Conservation (phyloP, 1,140 invertebrate species). For the Antheraea mylitta region DNA sequence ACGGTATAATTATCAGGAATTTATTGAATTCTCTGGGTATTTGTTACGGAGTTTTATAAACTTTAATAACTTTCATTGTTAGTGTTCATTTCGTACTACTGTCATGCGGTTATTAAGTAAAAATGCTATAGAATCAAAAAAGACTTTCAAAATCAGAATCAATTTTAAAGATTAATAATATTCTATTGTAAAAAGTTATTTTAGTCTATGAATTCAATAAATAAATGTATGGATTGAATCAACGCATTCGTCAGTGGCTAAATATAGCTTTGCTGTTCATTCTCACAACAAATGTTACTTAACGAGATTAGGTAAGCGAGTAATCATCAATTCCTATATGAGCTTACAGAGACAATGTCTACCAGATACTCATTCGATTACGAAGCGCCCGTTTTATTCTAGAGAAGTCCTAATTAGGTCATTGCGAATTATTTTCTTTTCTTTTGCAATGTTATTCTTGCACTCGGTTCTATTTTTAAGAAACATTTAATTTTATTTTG, state of each 20-base stretch:
- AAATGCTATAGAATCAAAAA: background rate
- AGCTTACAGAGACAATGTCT: slow-evolving; percentile 16
- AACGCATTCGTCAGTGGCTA: background rate
- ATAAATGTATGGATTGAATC: background rate
- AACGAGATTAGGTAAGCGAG: slow-evolving; percentile 5
- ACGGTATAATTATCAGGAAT: too few relatives aligned
- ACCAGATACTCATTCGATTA: slow-evolving; percentile 26
- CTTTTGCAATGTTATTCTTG: background rate
- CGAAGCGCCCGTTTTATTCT: slow-evolving; percentile 16
- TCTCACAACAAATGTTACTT: slow-evolving; percentile 1
- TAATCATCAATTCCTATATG: slow-evolving; percentile 6
- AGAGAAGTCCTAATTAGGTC: slow-evolving; percentile 29
- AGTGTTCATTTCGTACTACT: too few relatives aligned
- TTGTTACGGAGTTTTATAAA: too few relatives aligned
- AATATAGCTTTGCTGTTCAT: background rate
- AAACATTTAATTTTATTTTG: background rate
- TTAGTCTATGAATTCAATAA: too few relatives aligned
- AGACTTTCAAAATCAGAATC: too few relatives aligned
- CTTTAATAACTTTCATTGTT: too few relatives aligned
- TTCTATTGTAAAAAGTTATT: too few relatives aligned
- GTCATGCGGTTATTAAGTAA: background rate
- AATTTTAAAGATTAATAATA: too few relatives aligned
- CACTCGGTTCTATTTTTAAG: background rate
- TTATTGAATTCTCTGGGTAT: too few relatives aligned
- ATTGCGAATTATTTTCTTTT: slow-evolving; percentile 19